Base-by-base conservation (phyloP, 2,888 invertebrate genomes). In the Cinara cedri region DNA sequence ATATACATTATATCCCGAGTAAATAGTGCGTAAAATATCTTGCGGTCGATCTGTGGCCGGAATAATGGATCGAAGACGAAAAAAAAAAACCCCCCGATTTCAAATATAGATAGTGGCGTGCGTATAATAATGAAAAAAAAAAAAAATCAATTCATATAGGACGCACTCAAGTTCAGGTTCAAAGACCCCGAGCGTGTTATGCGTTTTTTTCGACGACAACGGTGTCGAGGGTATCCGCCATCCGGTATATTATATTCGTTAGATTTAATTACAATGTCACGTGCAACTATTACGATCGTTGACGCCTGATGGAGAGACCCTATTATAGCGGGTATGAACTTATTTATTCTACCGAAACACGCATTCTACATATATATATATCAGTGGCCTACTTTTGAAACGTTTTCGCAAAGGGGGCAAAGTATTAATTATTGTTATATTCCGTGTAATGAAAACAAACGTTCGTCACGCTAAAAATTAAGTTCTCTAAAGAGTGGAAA, bases 91-190 rank as follows among this genome's bases (percentile, higher is more conserved):
- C 3, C 3, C 3, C 34, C 54, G 42, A 57, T 44, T 44, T 24
- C 6, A 49, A 44, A 24, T 42, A 34, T 24, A 24, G 57, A 57
- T 57, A 72, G 11, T 14, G 16, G 14, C 42, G 70, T 65, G 44
- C n/a, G 51, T 19, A n/a, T 19, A n/a, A 19, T 54, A 16, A 14
- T 26, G 34, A 16, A 49, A 51, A 19, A 54, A 6, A 34, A 16
- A n/a, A 49, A 57, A 46, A 44, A 44, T 21, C 24, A 42, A 55
- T 57, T 44, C 4, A 44, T 44, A 44, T 8, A 44, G 4, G 10
- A 44, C 44, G 9, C 8, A 57, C 13, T 46, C 72, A 62, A 72
- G 62, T 72, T 62, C 72, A 51, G 60, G 72, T 62, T 72, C 49
- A 51, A 49, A 21, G 72, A 72, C 26, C 72, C 26, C 26, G 19